These are phyloP conservation scores for Drosophila infuscata DNA, from an alignment of 2,888 invertebrate species.

Conservation along the genomic window DNA sequence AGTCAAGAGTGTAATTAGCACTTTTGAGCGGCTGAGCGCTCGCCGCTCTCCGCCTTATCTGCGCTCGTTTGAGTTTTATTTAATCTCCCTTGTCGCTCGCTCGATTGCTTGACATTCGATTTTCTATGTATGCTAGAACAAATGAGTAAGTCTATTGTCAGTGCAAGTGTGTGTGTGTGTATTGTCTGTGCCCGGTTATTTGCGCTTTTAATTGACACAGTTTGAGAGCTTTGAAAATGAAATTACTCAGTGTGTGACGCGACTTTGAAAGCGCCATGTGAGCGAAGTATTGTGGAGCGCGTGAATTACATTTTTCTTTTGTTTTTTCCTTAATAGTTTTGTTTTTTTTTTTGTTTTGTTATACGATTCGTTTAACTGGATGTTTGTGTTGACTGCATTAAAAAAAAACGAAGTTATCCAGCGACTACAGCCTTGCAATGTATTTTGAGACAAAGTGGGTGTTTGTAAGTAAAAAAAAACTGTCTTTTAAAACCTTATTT, in stretches of 20 bases:
- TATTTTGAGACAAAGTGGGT: slow-evolving; percentile 82
- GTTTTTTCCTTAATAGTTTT: slow-evolving; percentile 3
- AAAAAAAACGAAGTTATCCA: slow-evolving; percentile 2
- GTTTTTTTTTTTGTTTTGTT: slow-evolving; percentile 30
- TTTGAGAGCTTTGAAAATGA: slow-evolving; percentile 49
- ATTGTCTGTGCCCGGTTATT: slow-evolving; percentile 40
- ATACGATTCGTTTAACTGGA: slow-evolving; percentile 8
- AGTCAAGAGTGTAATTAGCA: neutral
- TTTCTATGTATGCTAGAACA: slow-evolving; percentile 16
- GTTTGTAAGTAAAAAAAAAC: slow-evolving; percentile 80
- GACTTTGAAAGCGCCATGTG: slow-evolving; percentile 69
- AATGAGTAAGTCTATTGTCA: neutral
- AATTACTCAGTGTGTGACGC: slow-evolving; percentile 63
- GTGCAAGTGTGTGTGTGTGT: slow-evolving; percentile 4
- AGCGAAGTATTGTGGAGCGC: slow-evolving; percentile 34
- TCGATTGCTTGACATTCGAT: slow-evolving; percentile 52
- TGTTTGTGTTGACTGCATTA: slow-evolving; percentile 17
- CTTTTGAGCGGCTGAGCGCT: neutral
- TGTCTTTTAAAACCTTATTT: slow-evolving; percentile 9
- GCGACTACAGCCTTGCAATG: slow-evolving; percentile 57
- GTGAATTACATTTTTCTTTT: slow-evolving; percentile 19
- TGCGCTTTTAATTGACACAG: slow-evolving; percentile 66
- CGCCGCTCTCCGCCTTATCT: slow-evolving; percentile 27
- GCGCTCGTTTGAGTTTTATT: slow-evolving; percentile 17
- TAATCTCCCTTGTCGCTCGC: slow-evolving; percentile 37